phyloP scores from a whole-genome alignment of 2,113 vertebrate genomes.

The Pelvicachromis taeniatus region DNA sequence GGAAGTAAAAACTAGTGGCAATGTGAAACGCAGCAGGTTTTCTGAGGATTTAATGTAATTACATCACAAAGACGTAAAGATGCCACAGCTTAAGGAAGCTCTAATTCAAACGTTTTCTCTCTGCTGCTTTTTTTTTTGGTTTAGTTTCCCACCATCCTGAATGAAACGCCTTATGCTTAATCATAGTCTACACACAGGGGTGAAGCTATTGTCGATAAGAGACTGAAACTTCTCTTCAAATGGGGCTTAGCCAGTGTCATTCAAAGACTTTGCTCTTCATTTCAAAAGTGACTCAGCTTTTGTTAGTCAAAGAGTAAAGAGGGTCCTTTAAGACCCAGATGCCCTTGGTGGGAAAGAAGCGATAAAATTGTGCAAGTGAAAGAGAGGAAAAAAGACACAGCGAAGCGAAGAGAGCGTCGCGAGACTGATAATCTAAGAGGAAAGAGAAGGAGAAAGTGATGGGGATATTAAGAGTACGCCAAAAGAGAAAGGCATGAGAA shows the following conservation, averaged over 20 bases:
- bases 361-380: conserved; percentile 24
- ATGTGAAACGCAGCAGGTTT: conserved; percentile 33
- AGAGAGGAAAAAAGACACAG: neutral
- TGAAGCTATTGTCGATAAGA: conserved; percentile 55
- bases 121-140: conserved; percentile 9
- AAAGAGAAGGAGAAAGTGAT: conserved; percentile 44
- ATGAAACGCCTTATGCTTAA: conserved; percentile 34
- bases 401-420: neutral
- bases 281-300: conserved; percentile 64
- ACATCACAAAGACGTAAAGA: conserved; percentile 45
- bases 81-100: conserved; percentile 24
- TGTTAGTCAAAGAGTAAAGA: conserved; percentile 46
- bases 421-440: conserved; percentile 29
- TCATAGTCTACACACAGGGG: conserved; percentile 34
- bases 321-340: conserved; percentile 43
- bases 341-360: conserved; percentile 42
- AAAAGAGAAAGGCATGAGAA: conserved; percentile 54
- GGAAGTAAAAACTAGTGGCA: conserved; percentile 14
- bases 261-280: conserved; percentile 57
- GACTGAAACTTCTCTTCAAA: conserved; percentile 57
- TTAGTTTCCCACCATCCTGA: conserved; percentile 49
- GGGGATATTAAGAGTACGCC: conserved; percentile 29
- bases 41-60: conserved; percentile 29
- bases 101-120: conserved; percentile 18
- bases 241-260: conserved; percentile 56